Base-by-base conservation (phyloP, 2,113 vertebrate genomes). In the Melanocharis versteri region DNA sequence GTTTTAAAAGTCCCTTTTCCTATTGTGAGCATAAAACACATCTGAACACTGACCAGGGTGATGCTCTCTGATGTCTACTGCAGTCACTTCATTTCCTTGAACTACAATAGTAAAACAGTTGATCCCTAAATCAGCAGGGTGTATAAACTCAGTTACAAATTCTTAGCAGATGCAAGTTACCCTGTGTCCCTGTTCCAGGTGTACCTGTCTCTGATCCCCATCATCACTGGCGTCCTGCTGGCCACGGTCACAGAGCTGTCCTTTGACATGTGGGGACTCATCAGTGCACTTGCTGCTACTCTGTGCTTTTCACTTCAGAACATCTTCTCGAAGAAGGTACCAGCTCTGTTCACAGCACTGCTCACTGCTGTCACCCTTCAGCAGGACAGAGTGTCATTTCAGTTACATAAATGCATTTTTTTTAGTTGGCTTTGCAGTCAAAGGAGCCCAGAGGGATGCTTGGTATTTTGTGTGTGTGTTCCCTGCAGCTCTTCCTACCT, bases 251-350 rank as follows among this genome's bases (percentile, higher is more conserved):
- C 99, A 0, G 99, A 99, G 90, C 97, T 99, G 26, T 99, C 99
- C 57, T 99, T 99, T 61, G 99, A 99, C 94, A 94, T 99, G 62
- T 99, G 98, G 75, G 99, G 99, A 19, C 98, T 99, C 31, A 97
- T 99, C 97, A 99, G 99, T 8, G 99, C 99, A 1, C 98, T 99
- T 26, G 99, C 99, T 15, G 99, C 99, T 54, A 99, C 99, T 0
- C 98, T 99, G 47, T 99, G 99, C 97, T 99, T 99, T 97, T 99
- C 99, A 1, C 98, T 99, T 54, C 99, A 99, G 97, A 99, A 99
- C 95, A 99, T 99, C 95, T 99, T 99, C 98, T 99, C 99, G 8
- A 99, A 99, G 97, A 99, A 99, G 99, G 99, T 99, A 95, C 68
- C 7, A 1, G 14, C 42, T 48, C 13, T 42, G 2, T 7, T 58